These are phyloP conservation scores for Petrocephalus schoutedeni DNA, from an alignment of 2,797 vertebrate species.

Conservation along the genomic window DNA sequence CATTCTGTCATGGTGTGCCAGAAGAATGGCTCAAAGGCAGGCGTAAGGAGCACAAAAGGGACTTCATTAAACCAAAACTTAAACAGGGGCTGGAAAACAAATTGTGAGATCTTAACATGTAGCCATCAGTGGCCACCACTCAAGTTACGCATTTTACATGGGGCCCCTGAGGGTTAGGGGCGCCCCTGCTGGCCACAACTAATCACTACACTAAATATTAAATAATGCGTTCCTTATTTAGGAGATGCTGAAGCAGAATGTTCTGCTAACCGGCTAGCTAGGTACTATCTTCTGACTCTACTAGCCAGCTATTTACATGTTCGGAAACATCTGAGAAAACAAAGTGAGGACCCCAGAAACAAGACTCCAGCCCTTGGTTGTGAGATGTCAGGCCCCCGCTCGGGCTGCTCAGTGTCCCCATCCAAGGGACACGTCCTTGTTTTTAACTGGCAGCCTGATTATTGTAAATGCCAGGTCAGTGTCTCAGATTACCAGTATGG, in stretches of 20 bases:
- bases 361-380: not conserved
- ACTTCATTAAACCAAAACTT: too few species aligned
- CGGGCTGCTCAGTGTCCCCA: constrained; percentile 18
- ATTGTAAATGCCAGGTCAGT: constrained; percentile 62
- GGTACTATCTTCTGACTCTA: not conserved
- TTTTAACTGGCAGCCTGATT: constrained; percentile 65
- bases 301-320: not conserved
- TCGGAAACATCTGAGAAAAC: not conserved
- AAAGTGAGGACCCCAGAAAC: not conserved
- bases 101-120: not conserved
- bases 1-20: too few species aligned
- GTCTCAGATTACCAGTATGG: constrained; percentile 67
- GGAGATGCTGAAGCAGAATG: not conserved
- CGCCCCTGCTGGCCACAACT: not conserved
- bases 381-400: not conserved
- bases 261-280: not conserved
- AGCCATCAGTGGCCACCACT: not conserved
- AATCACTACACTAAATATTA: not conserved
- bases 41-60: too few species aligned
- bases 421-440: constrained; percentile 37
- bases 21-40: too few species aligned
- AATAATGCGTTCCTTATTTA: not conserved
- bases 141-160: too few species aligned
- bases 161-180: not conserved
- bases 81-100: too few species aligned